A percentile compares a stretch with the other conserved stretches of the same genome.
phyloP scores from a whole-genome alignment of 2,797 vertebrate genomes.

The Silurus aristotelis region DNA sequence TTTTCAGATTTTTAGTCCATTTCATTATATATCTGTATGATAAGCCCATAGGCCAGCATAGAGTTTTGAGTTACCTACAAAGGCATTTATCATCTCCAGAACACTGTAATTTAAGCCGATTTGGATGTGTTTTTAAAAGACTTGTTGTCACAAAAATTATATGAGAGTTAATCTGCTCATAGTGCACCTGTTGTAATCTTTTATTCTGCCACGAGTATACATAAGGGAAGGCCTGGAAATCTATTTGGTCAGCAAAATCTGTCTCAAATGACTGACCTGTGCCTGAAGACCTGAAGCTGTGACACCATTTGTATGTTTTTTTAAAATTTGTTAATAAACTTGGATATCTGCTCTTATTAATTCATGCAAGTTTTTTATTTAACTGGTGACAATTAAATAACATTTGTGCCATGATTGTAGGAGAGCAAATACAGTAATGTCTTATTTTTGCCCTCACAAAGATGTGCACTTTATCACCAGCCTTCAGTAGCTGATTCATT shows the following conservation, averaged over 20 bases:
- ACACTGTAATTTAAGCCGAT: slow-evolving; percentile 18
- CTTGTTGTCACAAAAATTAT: slow-evolving; percentile 20
- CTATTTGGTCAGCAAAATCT: slow-evolving; percentile 63
- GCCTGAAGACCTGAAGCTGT: slow-evolving; percentile 87
- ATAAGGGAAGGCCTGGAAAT: slow-evolving; percentile 64
- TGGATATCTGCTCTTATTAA: slow-evolving; percentile 43
- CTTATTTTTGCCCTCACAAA: background rate
- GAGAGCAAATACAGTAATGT: background rate
- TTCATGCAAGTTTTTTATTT: background rate
- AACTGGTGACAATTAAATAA: background rate
- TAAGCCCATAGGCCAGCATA: slow-evolving; percentile 12
- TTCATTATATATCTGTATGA: slow-evolving; percentile 18
- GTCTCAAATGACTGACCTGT: slow-evolving; percentile 74
- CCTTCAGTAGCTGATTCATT: background rate
- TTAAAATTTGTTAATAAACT: slow-evolving; percentile 79
- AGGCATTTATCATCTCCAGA: slow-evolving; percentile 5
- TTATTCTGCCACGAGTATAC: slow-evolving; percentile 29
- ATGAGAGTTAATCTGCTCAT: slow-evolving; percentile 33
- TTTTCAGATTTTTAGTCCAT: slow-evolving; percentile 32
- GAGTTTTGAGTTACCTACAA: slow-evolving; percentile 9
- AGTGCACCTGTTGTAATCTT: slow-evolving; percentile 23
- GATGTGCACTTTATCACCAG: background rate
- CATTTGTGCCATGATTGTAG: background rate
- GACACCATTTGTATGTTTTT: slow-evolving; percentile 81
- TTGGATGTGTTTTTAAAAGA: slow-evolving; percentile 34